Evolutionary conservation across 2,113 vertebrate species (phyloP), one percentile per base, ranked within the genome.

Genomic region (Cygnus atratus): DNA sequence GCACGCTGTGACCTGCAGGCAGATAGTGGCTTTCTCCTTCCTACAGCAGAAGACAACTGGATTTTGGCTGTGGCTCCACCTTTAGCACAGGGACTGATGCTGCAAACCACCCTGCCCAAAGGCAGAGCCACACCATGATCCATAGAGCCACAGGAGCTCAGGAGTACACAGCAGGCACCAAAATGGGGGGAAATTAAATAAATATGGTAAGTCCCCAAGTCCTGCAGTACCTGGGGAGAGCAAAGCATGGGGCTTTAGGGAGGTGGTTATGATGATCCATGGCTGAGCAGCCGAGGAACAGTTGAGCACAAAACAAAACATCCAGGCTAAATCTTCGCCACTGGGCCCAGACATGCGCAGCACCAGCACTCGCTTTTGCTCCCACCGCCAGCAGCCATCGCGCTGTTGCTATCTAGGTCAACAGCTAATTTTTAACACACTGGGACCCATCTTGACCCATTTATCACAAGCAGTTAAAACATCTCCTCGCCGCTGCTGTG

Each of bases 391-490:
- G 65, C 85, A 50, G 72, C 41, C 59, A 70, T 59, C 4, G 4
- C 3, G 3, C 70, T 75, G 62, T 11, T 28, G 14, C 83, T 96
- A 95, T 96, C 83, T 96, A 90, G 95, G 95, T 78, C 93, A 96
- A 79, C 88, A 92, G 93, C 84, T 92, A 81, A 91, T 94, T 95
- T 95, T 88, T 94, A 84, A 91, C 92, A 87, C 90, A 84, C 76
- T 2, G 2, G 90, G 88, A 82, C 95, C 88, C 80, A 84, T 95
- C 92, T 16, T 94, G 95, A 93, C 95, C 92, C 88, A 96, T 78
- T 96, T 96, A 95, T 82, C 66, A 63, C 0, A 0, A 70, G 73
- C 87, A 86, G 90, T 68, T 84, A 74, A 82, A 73, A 79, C 16
- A 6, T 48, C 62, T 92, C 87, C 81, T 44, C 31, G 59, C 29